Base-by-base conservation (phyloP, 2,113 vertebrate species). In the Dicerorhinus sumatrensis region DNA sequence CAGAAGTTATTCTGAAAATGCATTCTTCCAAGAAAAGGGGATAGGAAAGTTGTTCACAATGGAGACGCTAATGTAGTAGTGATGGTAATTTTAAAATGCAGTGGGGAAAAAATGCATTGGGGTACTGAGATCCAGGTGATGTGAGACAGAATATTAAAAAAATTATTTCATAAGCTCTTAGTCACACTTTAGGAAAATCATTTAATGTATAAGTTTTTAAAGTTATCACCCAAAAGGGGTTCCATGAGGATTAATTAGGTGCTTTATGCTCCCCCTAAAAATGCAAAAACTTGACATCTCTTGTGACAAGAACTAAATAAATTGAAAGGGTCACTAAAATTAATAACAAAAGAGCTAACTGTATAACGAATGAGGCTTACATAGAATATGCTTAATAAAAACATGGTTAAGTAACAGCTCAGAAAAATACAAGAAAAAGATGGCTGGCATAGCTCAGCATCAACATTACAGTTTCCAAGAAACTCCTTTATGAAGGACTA, bases 1-100 rank as follows among this genome's bases (percentile, higher is more conserved):
- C 21, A 58, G 80, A 86, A 79, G 75, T 79, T 86, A 79, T 73
- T 83, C 88, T 94, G n/a, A 89, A 95, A 87, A 95, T 91, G 31
- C 27, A 69, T 70, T 91, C 65, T 85, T 29, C 92, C 67, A 97
- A 89, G 21, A 76, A 84, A 62, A 62, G 39, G 39, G 36, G 29
- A 87, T 73, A 18, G 65, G n/a, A 89, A 92, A 88, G 18, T 62
- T 85, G 63, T 90, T 91, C 63, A 92, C 27, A 89, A 65, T 18
- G 42, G 65, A 94, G 51, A 90, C 3, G 33, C 12, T 84, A 18
- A 88, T 27, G 39, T 21, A 91, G 92, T 6, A 81, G 13, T 21
- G 51, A 94, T 46, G 27, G 29, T 56, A 72, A 91, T 70, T 91
- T 93, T 54, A 79, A 83, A 86, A 89, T 56, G n/a, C 31, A 87